Evolutionary conservation across 92 coral and sea anemone species (phyloP).

Genomic region (Diadumene lineata): DNA sequence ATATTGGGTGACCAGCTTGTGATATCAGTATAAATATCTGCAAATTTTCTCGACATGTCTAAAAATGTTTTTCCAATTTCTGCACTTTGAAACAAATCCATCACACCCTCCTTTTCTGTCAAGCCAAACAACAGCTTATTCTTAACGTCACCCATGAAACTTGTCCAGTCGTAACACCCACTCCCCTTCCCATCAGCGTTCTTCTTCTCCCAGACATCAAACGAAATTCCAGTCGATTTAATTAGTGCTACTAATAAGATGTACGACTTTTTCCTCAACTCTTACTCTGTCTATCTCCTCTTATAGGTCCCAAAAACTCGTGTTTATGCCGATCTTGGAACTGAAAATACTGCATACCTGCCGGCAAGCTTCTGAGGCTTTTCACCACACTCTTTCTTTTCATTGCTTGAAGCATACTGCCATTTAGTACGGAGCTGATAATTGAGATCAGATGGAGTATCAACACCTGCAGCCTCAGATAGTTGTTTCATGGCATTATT

Average conservation of each 20-base stretch:
- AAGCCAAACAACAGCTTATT: constrained; percentile 20
- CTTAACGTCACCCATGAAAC: constrained; percentile 38
- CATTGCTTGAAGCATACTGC: neutral
- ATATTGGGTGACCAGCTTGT: constrained; percentile 8
- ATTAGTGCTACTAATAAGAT: constrained; percentile 18
- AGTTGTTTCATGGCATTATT: constrained; percentile 5
- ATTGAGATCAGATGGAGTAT: neutral
- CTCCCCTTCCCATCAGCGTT: constrained; percentile 49
- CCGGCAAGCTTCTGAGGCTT: constrained; percentile 26
- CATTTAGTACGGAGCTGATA: neutral
- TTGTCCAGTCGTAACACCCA: constrained; percentile 55
- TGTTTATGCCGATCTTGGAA: too few relatives aligned
- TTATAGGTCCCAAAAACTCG: too few relatives aligned
- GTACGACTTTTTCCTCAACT: constrained; percentile 15
- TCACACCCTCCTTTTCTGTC: neutral
- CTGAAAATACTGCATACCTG: too few relatives aligned
- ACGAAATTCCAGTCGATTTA: constrained; percentile 40
- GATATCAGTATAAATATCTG: constrained; percentile 26
- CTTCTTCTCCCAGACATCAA: constrained; percentile 52
- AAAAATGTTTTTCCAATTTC: constrained; percentile 36
- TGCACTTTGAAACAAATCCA: constrained; percentile 1
- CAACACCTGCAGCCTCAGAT: neutral
- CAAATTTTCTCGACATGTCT: constrained; percentile 45
- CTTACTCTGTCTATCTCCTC: too few relatives aligned
- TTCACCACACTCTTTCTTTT: constrained; percentile 19